A percentile compares a stretch with the other conserved stretches of the same genome.
Conservation (phyloP, 2,888 invertebrate species). For the Glyphotaelius pellucidus region DNA sequence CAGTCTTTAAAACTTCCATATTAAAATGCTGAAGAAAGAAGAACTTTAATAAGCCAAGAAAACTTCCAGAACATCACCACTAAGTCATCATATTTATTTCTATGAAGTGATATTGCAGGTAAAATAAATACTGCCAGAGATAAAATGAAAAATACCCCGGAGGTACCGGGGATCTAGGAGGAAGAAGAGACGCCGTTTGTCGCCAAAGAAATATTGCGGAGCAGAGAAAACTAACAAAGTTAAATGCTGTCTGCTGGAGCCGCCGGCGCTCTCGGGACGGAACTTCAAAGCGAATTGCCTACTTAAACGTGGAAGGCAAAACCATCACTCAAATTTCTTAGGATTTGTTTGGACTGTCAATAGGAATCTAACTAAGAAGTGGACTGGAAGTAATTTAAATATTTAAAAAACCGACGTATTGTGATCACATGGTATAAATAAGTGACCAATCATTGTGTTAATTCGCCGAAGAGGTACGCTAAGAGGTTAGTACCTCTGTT, state of each 20-base stretch:
- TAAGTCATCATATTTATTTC: slow-evolving; percentile 22
- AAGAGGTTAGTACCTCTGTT: not conserved
- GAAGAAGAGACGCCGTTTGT: slow-evolving; percentile 33
- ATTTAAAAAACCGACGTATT: not conserved
- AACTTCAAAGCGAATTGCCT: slow-evolving; percentile 52
- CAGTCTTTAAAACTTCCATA: not conserved
- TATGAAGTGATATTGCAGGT: slow-evolving; percentile 29
- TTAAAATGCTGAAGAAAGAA: not conserved
- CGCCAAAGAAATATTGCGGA: slow-evolving; percentile 57
- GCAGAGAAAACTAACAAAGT: slow-evolving; percentile 56
- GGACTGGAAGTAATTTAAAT: not conserved
- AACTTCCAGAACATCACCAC: slow-evolving; percentile 9
- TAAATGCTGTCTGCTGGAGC: slow-evolving; percentile 47
- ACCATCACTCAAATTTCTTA: slow-evolving; percentile 47
- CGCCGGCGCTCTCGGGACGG: slow-evolving; percentile 33
- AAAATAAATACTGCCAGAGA: slow-evolving; percentile 46
- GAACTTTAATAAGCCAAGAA: slow-evolving; percentile 10
- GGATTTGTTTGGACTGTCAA: slow-evolving; percentile 36
- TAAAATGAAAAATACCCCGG: slow-evolving; percentile 50
- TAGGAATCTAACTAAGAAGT: not conserved
- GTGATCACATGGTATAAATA: not conserved
- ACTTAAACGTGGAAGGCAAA: slow-evolving; percentile 26
- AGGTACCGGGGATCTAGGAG: slow-evolving; percentile 19
- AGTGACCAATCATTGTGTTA: not conserved
- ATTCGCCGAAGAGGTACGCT: not conserved